Evolutionary conservation across 2,888 invertebrate species (phyloP).

Genomic region (Aleiodes testaceus): DNA sequence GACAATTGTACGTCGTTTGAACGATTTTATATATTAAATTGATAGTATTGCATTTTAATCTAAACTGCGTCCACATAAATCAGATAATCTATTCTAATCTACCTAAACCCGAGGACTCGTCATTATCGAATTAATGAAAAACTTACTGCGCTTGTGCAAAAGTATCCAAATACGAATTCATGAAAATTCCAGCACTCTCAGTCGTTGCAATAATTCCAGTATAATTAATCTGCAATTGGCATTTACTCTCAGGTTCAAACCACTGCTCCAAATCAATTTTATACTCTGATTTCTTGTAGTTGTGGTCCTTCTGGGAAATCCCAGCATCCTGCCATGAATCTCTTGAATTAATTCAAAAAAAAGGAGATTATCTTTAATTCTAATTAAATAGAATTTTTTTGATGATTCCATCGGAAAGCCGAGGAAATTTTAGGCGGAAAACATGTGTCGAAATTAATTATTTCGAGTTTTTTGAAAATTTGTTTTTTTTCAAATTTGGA

Average conservation of each 20-base stretch:
- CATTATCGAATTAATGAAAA: background rate
- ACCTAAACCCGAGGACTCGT: constrained; percentile 9
- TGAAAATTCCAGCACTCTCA: constrained; percentile 81
- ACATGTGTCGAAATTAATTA: no score
- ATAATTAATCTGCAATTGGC: constrained; percentile 79
- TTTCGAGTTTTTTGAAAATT: no score
- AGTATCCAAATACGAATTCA: constrained; percentile 76
- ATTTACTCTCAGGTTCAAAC: constrained; percentile 70
- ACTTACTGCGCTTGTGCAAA: constrained; percentile 73
- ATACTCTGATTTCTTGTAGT: constrained; percentile 76
- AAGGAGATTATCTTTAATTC: no score
- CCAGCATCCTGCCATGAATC: constrained; percentile 21
- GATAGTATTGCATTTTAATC: constrained; percentile 36
- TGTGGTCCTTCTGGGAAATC: constrained; percentile 32
- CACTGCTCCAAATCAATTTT: constrained; percentile 77
- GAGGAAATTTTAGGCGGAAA: no score
- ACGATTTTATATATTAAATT: constrained; percentile 30
- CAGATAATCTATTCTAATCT: background rate
- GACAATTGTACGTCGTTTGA: constrained; percentile 47
- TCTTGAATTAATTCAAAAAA: constrained; percentile 3
- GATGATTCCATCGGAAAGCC: no score
- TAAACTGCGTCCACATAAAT: background rate
- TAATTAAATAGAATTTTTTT: no score
- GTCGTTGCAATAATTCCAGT: constrained; percentile 79
- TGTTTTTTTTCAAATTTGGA: no score